These are phyloP conservation scores for Pseudopleuronectes americanus DNA, from an alignment of 2,797 vertebrate species.

Conservation along the genomic window DNA sequence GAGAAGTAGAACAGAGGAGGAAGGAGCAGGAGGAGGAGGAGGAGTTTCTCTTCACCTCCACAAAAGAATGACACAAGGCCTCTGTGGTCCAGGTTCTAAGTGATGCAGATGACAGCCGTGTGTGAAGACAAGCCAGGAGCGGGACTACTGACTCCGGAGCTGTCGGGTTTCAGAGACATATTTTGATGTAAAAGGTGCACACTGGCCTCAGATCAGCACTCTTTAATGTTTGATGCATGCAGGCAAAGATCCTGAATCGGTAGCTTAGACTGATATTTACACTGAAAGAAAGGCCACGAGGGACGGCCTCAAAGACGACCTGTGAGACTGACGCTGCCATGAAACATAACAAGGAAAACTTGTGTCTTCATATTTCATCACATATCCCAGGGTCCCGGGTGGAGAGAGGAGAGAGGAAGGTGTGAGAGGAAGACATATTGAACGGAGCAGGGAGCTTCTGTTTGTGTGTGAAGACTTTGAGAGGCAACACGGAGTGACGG, in stretches of 20 bases:
- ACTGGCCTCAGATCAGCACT: conserved; percentile 40
- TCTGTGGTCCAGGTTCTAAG: not conserved
- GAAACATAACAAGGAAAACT: conserved; percentile 20
- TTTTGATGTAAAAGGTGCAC: conserved; percentile 39
- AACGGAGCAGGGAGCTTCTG: conserved; percentile 7
- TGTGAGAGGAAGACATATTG: conserved; percentile 9
- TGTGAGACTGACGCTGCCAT: conserved; percentile 36
- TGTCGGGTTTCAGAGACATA: conserved; percentile 35
- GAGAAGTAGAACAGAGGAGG: conserved; percentile 85
- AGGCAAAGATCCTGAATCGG: conserved; percentile 39
- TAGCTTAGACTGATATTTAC: conserved; percentile 45
- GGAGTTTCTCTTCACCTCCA: conserved; percentile 8
- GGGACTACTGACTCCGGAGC: conserved; percentile 60
- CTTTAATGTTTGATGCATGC: conserved; percentile 39
- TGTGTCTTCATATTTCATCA: conserved; percentile 52
- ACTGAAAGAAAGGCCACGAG: conserved; percentile 35
- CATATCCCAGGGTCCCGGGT: conserved; percentile 27
- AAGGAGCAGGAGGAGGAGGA: not conserved
- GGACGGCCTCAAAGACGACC: conserved; percentile 33
- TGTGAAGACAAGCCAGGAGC: conserved; percentile 20
- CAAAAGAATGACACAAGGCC: conserved; percentile 17
- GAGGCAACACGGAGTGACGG: conserved; percentile 16
- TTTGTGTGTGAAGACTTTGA: conserved; percentile 3
- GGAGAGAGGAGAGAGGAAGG: conserved; percentile 26
- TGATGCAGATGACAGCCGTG: conserved; percentile 19